phyloP scores from a whole-genome alignment of 2,797 vertebrate genomes.

The Amblyopsis hoosieri region DNA sequence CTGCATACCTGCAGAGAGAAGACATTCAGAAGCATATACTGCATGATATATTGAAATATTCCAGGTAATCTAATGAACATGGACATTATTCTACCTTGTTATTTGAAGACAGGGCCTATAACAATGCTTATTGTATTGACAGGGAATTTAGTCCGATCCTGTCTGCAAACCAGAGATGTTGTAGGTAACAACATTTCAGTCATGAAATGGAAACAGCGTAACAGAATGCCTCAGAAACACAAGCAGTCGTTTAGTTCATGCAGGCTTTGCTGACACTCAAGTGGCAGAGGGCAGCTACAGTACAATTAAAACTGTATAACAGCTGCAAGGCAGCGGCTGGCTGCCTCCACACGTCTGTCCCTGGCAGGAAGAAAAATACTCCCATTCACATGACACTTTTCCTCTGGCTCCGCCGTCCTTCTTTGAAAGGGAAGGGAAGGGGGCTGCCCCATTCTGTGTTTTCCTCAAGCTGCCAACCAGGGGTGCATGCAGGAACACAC shows the following conservation, averaged over 20 bases:
- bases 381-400: slow-evolving; percentile 43
- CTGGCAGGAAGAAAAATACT: slow-evolving; percentile 61
- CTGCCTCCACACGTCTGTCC: slow-evolving; percentile 44
- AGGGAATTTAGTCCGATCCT: slow-evolving; percentile 34
- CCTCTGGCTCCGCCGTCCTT: slow-evolving; percentile 33
- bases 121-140: slow-evolving; percentile 34
- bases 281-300: slow-evolving; percentile 37
- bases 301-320: slow-evolving; percentile 61
- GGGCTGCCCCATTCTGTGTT: slow-evolving; percentile 48
- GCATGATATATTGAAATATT: slow-evolving; percentile 22
- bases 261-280: slow-evolving; percentile 23
- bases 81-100: slow-evolving; percentile 7
- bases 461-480: slow-evolving; percentile 70
- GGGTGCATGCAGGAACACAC: slow-evolving; percentile 56
- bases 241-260: slow-evolving; percentile 32
- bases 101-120: slow-evolving; percentile 15
- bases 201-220: slow-evolving; percentile 35
- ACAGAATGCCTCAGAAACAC: slow-evolving; percentile 35
- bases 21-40: slow-evolving; percentile 35
- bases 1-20: slow-evolving; percentile 22
- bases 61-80: slow-evolving; percentile 30
- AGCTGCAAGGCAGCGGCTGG: slow-evolving; percentile 60
- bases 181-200: slow-evolving; percentile 24
- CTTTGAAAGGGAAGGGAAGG: slow-evolving; percentile 32
- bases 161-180: slow-evolving; percentile 32